Evolutionary conservation across 2,888 invertebrate species (phyloP).

Genomic region (Fragum fragum): DNA sequence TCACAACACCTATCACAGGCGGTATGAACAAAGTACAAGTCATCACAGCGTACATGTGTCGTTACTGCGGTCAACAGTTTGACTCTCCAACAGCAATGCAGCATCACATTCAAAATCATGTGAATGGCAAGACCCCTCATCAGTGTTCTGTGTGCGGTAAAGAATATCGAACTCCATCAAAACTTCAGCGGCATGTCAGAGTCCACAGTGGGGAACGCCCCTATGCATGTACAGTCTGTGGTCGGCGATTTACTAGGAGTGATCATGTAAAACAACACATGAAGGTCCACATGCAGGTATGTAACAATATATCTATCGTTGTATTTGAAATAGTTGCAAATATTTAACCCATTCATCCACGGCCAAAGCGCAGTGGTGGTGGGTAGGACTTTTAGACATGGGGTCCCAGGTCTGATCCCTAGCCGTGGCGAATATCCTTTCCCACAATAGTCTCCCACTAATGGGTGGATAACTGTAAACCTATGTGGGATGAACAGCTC

Average conservation of each 20-base stretch:
- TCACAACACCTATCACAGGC: slow-evolving; percentile 43
- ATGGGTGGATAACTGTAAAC: too few relatives aligned
- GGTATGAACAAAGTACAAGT: slow-evolving; percentile 70
- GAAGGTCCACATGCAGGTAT: slow-evolving; percentile 75
- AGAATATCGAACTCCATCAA: slow-evolving; percentile 78
- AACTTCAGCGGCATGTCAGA: slow-evolving; percentile 79
- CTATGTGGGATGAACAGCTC: too few relatives aligned
- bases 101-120: slow-evolving; percentile 68
- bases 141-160: slow-evolving; percentile 78
- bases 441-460: too few relatives aligned
- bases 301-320: too few relatives aligned
- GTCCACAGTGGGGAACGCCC: slow-evolving; percentile 80
- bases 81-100: slow-evolving; percentile 74
- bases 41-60: slow-evolving; percentile 79
- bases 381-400: too few relatives aligned
- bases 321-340: too few relatives aligned
- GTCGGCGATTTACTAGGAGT: slow-evolving; percentile 77
- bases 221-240: slow-evolving; percentile 78
- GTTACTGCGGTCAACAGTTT: slow-evolving; percentile 79
- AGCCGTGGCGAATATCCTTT: too few relatives aligned
- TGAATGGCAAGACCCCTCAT: slow-evolving; percentile 69
- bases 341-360: too few relatives aligned
- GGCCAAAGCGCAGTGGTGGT: too few relatives aligned
- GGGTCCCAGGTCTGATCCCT: too few relatives aligned
- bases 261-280: slow-evolving; percentile 81